These are phyloP conservation scores for Lepidocolaptes lacrymiger DNA, from an alignment of 2,797 vertebrate species.

Conservation along the genomic window DNA sequence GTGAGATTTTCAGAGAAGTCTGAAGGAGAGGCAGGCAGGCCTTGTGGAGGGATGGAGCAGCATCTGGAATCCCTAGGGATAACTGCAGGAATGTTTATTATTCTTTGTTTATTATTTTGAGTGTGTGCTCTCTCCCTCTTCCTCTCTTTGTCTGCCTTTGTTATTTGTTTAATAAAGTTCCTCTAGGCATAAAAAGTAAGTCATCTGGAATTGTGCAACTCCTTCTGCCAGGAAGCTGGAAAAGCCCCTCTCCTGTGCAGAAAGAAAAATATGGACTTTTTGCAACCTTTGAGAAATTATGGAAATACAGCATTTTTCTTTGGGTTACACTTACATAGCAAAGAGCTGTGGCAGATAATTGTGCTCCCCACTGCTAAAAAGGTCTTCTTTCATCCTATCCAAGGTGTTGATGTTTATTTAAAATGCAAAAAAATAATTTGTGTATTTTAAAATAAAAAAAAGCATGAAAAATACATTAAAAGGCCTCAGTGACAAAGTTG, in stretches of 20 bases:
- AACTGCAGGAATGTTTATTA: constrained; percentile 28
- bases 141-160: constrained; percentile 20
- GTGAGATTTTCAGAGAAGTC: background rate
- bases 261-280: background rate
- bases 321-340: background rate
- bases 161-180: constrained; percentile 46
- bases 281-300: background rate
- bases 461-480: background rate
- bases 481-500: background rate
- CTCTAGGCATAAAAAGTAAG: constrained; percentile 6
- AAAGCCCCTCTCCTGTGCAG: background rate
- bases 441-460: background rate
- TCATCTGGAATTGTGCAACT: constrained; percentile 53
- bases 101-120: constrained; percentile 50
- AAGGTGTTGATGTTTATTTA: background rate
- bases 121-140: constrained; percentile 19
- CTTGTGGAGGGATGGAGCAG: background rate
- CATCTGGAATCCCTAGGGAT: constrained; percentile 23
- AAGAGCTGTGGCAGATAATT: background rate
- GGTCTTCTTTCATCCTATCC: background rate
- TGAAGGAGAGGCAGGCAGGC: background rate
- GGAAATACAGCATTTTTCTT: background rate
- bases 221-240: constrained; percentile 25
- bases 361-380: background rate
- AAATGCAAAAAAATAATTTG: background rate